Conservation (phyloP, 2,888 invertebrate genomes). For the Cyclophora punctaria region DNA sequence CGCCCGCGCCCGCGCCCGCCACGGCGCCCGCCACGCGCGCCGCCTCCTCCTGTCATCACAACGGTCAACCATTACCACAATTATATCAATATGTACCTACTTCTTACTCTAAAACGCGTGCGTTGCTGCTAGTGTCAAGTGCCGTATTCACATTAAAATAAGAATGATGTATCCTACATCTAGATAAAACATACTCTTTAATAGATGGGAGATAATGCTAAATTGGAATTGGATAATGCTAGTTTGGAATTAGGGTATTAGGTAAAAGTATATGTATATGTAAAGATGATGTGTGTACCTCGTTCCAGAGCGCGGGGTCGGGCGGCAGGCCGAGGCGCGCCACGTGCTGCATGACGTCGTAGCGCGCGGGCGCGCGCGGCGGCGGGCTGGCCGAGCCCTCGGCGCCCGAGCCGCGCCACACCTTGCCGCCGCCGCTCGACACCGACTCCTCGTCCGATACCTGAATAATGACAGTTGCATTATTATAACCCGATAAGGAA, state of each 20-base stretch:
- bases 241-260: neutral
- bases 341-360: conserved; percentile 27
- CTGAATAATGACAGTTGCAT: conserved; percentile 24
- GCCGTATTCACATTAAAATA: no score
- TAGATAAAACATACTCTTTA: conserved; percentile 10
- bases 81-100: no score
- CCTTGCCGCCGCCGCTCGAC: conserved; percentile 47
- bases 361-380: conserved; percentile 81
- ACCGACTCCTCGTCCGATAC: conserved; percentile 60
- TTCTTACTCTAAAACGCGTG: no score
- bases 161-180: no score
- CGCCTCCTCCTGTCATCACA: conserved; percentile 70
- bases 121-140: no score
- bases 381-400: conserved; percentile 25
- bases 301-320: conserved; percentile 49
- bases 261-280: no score
- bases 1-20: conserved; percentile 38
- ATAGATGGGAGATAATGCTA: no score
- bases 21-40: conserved; percentile 44
- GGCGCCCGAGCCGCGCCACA: conserved; percentile 73
- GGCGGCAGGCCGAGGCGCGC: conserved; percentile 40
- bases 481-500: neutral
- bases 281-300: conserved; percentile 27
- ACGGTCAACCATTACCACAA: conserved; percentile 16
- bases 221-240: no score